Percentiles rank a stretch among this genome's conserved stretches.
Conservation (phyloP, 2,888 invertebrate genomes). For the Theodoxus fluviatilis region DNA sequence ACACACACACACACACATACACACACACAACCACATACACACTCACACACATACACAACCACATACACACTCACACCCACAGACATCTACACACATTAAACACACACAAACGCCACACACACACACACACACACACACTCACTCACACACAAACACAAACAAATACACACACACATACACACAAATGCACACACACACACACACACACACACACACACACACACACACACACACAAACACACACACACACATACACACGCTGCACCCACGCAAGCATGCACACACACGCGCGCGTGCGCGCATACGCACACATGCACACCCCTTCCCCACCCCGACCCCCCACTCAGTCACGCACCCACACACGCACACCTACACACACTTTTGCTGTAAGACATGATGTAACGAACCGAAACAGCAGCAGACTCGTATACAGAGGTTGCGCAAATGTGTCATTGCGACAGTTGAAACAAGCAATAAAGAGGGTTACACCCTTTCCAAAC, state of each 20-base stretch:
- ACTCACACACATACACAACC: slow-evolving; percentile 3
- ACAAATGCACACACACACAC: not conserved
- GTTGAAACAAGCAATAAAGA: too few species aligned
- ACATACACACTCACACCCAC: slow-evolving; percentile 16
- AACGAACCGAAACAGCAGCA: too few species aligned
- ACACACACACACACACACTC: slow-evolving; percentile 15
- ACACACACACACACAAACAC: not conserved
- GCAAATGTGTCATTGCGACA: too few species aligned
- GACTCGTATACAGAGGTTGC: too few species aligned
- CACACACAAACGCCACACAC: slow-evolving; percentile 13
- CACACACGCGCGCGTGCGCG: too few species aligned
- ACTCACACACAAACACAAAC: slow-evolving; percentile 4
- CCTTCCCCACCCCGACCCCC: too few species aligned
- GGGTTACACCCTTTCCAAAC: too few species aligned
- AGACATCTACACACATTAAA: slow-evolving; percentile 11
- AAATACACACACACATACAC: not conserved
- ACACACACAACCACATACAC: not conserved
- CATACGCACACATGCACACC: too few species aligned
- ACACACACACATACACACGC: slow-evolving; percentile 7
- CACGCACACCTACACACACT: too few species aligned
- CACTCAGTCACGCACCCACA: too few species aligned
- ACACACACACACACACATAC: not conserved
- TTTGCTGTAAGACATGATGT: too few species aligned
- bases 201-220: not conserved
- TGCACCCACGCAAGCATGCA: not conserved